Evolutionary conservation across 2,113 vertebrate genomes (phyloP), one percentile per base, ranked within the genome.

Genomic region (Ochotona curzoniae): DNA sequence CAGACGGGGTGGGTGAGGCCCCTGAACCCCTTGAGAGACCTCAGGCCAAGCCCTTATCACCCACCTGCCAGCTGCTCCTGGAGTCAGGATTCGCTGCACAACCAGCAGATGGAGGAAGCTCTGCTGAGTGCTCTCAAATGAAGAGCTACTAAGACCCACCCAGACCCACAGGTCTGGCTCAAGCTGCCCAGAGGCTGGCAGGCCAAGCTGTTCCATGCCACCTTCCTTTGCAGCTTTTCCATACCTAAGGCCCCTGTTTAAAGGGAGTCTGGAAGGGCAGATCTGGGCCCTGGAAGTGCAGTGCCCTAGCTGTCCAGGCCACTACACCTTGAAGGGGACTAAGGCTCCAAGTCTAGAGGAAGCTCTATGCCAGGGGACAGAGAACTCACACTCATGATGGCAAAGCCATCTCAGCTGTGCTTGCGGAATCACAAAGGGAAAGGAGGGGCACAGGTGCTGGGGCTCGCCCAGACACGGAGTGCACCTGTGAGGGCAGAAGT

Each of bases 91-190:
- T 25, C 12, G 7, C 61, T 2, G 6, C 23, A 32, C 18, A 25
- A 23, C 9, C 3, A 1, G 21, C 0, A 14, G 32, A 11, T 18
- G 30, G 5, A 1, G 64, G 9, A 35, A n/a, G 1, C 61, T 47
- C 70, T 81, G 35, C 13, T 32, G 32, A 63, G 82, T 3, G 63
- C 35, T 61, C 26, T n/a, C 63, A 38, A 26, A 25, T 4, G 30
- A 38, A 30, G 5, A 23, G 49, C 18, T 28, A 1, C 44, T 2
- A 2, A 66, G 84, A 49, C 35, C 23, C 0, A 5, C 4, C 13
- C 0, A 5, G 35, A 26, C 15, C 51, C 54, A 20, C 13, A 14
- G 9, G n/a, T 23, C 30, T 0, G 7, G 61, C 28, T 75, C 32
- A 1, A 4, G n/a, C n/a, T n/a, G n/a, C n/a, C n/a, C n/a, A n/a